Evolutionary conservation across 2,797 vertebrate species (phyloP), one percentile per base, ranked within the genome.

Genomic region (Tapirus indicus): DNA sequence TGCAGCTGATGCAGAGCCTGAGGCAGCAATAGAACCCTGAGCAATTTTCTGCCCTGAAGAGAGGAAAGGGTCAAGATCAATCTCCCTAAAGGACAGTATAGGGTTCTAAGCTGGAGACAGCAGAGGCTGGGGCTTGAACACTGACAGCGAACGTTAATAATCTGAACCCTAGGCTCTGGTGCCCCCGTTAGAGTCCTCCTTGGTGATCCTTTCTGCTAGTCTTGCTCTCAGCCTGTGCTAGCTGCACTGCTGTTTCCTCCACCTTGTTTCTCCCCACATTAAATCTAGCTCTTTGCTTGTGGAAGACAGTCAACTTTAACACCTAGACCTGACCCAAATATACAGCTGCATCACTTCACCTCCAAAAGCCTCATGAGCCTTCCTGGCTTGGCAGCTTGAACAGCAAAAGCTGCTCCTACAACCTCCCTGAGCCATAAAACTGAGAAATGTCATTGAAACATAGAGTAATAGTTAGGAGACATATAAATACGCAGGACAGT

Each of bases 391-490:
- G 94, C 97, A 95, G 91, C 68, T 21, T 7, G 68, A 92, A 84
- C 38, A 93, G 97, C 72, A 74, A 96, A 97, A 95, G 87, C 97
- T 96, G 95, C 92, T 97, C 95, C 94, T 93, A 74, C 92, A 93
- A 97, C 93, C 96, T 97, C 97, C 74, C 79, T 2, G 80, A 95
- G 93, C 96, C 97, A 97, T 83, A 75, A 95, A 96, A 95, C 96
- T 91, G 94, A 97, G 97, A 97, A 97, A 97, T 98, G 94, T 96
- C 97, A 97, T 93, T 69, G 97, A 97, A 97, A 97, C 97, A 97
- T 2, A 94, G 96, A 97, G 96, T 97, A 97, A 97, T 97, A 94
- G 97, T 96, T 94, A 95, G 72, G 83, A 97, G 98, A 95, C 97
- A 98, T 88, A 96, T 97, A 98, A 98, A 86, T 92, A 96, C 79